These are phyloP conservation scores for Fragum fragum DNA, from an alignment of 2,888 invertebrate genomes.

Conservation along the genomic window DNA sequence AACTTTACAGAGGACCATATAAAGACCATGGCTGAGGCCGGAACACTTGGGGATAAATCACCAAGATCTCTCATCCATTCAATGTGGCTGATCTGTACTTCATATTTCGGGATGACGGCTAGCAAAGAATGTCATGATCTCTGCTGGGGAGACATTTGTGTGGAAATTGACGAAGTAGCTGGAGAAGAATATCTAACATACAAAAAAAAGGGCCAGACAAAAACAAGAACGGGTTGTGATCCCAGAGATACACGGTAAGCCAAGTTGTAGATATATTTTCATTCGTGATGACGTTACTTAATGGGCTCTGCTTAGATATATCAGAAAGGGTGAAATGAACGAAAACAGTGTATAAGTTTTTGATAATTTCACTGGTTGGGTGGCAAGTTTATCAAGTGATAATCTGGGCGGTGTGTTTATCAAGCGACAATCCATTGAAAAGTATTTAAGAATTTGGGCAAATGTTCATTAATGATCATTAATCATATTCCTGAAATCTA, in stretches of 20 bases:
- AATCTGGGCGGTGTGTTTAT: too few species aligned
- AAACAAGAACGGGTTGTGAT: slow-evolving; percentile 8
- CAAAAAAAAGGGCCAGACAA: neutral
- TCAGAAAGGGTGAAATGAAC: too few species aligned
- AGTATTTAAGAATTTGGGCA: too few species aligned
- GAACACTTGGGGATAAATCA: slow-evolving; percentile 8
- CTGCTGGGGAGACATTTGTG: slow-evolving; percentile 14
- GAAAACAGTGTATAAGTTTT: too few species aligned
- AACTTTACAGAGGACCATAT: slow-evolving; percentile 6
- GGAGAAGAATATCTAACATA: slow-evolving; percentile 10
- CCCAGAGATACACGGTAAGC: slow-evolving; percentile 27
- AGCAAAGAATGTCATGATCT: slow-evolving; percentile 14
- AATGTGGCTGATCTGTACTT: slow-evolving; percentile 21
- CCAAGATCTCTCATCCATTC: slow-evolving; percentile 23
- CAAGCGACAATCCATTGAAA: too few species aligned
- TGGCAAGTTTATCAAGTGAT: too few species aligned
- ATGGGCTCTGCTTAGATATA: too few species aligned
- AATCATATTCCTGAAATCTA: too few species aligned
- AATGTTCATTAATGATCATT: too few species aligned
- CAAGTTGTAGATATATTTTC: too few species aligned
- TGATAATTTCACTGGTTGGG: too few species aligned
- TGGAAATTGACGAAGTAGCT: neutral
- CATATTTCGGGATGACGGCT: slow-evolving; percentile 16
- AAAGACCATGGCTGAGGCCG: neutral
- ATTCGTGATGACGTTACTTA: too few species aligned